Conservation (phyloP, 2,113 vertebrate genomes). For the Engystomops pustulosus region DNA sequence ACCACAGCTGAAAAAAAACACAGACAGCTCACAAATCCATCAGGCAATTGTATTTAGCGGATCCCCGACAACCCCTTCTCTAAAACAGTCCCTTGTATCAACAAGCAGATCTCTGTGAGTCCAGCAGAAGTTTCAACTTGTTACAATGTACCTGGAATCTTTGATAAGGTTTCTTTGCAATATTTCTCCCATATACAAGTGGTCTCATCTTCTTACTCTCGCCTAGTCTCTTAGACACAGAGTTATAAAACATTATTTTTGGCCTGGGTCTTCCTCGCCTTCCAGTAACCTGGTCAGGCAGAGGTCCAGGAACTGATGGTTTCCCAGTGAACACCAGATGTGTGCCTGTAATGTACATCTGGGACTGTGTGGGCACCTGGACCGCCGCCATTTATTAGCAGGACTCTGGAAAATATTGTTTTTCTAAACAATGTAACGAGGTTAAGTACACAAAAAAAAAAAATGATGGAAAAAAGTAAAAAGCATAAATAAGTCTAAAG, state of each 20-base stretch:
- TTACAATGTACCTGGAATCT: not conserved
- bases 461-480: not conserved
- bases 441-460: constrained; percentile 17
- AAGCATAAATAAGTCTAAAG: not conserved
- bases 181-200: not conserved
- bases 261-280: not conserved
- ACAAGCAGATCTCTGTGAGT: not conserved
- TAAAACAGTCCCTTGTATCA: no score
- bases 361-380: constrained; percentile 39
- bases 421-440: constrained; percentile 39
- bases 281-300: constrained; percentile 30
- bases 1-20: no score
- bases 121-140: not conserved
- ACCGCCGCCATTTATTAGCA: constrained; percentile 3
- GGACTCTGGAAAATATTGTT: constrained; percentile 8
- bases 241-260: constrained; percentile 42
- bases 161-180: not conserved
- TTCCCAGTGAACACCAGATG: constrained; percentile 38
- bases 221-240: not conserved
- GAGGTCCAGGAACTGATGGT: constrained; percentile 32
- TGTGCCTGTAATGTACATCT: constrained; percentile 29
- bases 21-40: no score
- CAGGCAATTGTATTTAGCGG: no score
- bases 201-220: not conserved
- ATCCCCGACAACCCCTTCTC: not conserved